Conservation (phyloP, 2,797 vertebrate genomes). For the Psittacula echo region DNA sequence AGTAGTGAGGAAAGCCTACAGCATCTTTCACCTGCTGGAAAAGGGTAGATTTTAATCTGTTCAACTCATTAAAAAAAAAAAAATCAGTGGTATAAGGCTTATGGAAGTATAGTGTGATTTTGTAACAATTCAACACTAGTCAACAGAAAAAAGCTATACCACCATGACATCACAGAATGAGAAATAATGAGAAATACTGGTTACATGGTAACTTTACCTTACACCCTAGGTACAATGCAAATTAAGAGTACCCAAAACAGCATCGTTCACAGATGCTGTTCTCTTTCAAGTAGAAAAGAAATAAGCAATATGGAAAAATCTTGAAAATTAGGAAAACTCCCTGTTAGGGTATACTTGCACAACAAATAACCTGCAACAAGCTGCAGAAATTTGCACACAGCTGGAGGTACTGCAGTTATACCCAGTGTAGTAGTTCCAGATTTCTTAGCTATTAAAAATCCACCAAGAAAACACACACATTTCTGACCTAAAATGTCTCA, state of each 20-base stretch:
- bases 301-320: neutral
- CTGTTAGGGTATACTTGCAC: neutral
- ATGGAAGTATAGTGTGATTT: neutral
- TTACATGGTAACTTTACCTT: neutral
- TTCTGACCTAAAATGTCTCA: neutral
- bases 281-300: neutral
- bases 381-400: neutral
- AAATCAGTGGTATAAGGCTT: neutral
- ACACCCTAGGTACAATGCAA: fast-evolving
- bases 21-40: neutral
- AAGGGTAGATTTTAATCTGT: neutral
- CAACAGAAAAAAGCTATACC: neutral
- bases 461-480: neutral
- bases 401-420: fast-evolving
- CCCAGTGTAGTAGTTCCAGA: neutral
- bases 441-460: neutral
- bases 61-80: neutral
- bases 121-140: neutral
- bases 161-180: neutral
- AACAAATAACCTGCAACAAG: neutral
- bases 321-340: neutral
- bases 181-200: neutral
- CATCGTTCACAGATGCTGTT: neutral
- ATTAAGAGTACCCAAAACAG: neutral
- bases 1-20: neutral